These are phyloP conservation scores for Graptemys geographica DNA, from an alignment of 2,797 vertebrate genomes.

Conservation along the genomic window DNA sequence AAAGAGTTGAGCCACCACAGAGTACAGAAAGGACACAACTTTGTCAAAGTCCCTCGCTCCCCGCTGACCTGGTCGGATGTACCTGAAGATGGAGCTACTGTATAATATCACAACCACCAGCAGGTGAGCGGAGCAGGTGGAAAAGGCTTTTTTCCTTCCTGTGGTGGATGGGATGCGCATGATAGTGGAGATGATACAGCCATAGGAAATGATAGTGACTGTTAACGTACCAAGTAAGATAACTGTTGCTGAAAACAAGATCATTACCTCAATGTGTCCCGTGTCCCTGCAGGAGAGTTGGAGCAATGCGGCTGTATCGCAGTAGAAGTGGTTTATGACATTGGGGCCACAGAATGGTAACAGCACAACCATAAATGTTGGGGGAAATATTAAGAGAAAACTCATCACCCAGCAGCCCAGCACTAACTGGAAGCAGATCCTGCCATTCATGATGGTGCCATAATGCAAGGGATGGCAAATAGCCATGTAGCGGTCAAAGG, in stretches of 20 bases:
- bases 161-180: not conserved
- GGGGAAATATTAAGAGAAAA: conserved; percentile 26
- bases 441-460: too few species aligned
- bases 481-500: too few species aligned
- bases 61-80: not conserved
- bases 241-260: not conserved
- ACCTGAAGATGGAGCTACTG: conserved; percentile 30
- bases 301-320: conserved; percentile 7
- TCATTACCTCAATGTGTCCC: not conserved
- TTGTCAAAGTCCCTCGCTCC: conserved; percentile 44
- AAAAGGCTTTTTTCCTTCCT: conserved; percentile 46
- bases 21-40: conserved; percentile 40
- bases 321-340: conserved; percentile 59
- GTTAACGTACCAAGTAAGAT: conserved; percentile 6
- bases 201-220: conserved; percentile 27
- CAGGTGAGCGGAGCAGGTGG: conserved; percentile 58
- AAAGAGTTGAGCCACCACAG: conserved; percentile 18
- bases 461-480: too few species aligned
- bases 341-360: conserved; percentile 56
- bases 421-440: not conserved
- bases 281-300: conserved; percentile 45
- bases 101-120: conserved; percentile 29
- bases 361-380: conserved; percentile 10
- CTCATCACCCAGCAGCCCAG: conserved; percentile 42
- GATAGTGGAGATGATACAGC: conserved; percentile 31